A percentile compares a stretch with the other conserved stretches of the same genome.
Evolutionary conservation across 2,113 vertebrate species (phyloP).

Genomic region (Zapornia atra): DNA sequence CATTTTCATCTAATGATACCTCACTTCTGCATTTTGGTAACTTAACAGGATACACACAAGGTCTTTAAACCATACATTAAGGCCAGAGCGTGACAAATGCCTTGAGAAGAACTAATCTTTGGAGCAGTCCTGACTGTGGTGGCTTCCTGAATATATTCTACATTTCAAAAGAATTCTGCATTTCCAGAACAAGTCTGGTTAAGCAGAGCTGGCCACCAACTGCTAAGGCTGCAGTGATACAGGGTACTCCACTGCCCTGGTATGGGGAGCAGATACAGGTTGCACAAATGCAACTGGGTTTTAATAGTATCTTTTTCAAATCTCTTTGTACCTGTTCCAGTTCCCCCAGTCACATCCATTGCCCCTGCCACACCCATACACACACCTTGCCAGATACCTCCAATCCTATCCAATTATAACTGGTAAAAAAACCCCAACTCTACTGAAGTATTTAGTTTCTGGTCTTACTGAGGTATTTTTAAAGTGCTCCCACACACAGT

Average conservation of each 20-base stretch:
- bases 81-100: not conserved
- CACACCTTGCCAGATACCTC: not conserved
- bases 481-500: not conserved
- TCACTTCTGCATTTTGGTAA: not conserved
- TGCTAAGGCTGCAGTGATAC: not conserved
- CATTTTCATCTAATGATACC: not conserved
- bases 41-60: not conserved
- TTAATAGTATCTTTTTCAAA: not conserved
- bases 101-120: not conserved
- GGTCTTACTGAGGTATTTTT: not conserved
- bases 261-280: not conserved
- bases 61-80: not conserved
- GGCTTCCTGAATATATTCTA: not conserved
- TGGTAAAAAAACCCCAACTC: not conserved
- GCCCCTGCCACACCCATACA: too few relatives aligned
- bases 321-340: not conserved
- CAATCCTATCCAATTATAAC: not conserved
- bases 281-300: not conserved
- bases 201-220: not conserved
- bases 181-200: not conserved
- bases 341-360: not conserved
- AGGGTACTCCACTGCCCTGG: not conserved
- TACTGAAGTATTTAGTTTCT: not conserved
- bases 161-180: not conserved
- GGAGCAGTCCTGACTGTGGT: not conserved